Evolutionary conservation across 2,888 invertebrate species (phyloP).

Genomic region (Hemicrepidius hirtus): DNA sequence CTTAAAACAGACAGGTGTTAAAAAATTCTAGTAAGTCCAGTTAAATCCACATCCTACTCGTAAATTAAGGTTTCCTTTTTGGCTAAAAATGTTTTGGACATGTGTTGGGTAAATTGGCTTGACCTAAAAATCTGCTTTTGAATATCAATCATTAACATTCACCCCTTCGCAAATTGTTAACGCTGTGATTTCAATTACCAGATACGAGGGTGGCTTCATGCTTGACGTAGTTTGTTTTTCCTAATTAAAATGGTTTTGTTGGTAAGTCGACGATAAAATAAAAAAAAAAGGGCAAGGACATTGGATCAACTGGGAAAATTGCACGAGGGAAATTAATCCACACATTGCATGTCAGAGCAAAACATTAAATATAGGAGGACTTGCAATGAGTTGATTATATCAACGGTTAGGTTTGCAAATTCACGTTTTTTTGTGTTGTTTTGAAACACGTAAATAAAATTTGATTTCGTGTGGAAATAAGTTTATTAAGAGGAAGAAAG

Average conservation of each 20-base stretch:
- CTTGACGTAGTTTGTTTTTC: conserved; percentile 11
- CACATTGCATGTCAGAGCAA: neutral
- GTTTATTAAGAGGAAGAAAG: too few species aligned
- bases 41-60: neutral
- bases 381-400: conserved; percentile 1
- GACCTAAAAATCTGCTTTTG: neutral
- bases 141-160: neutral
- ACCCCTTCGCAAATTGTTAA: neutral
- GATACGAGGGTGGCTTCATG: conserved; percentile 22
- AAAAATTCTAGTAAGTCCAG: neutral
- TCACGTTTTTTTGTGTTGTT: too few species aligned
- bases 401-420: neutral
- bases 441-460: too few species aligned
- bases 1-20: neutral
- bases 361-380: conserved; percentile 8
- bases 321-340: conserved; percentile 18
- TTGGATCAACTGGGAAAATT: neutral
- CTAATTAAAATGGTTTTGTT: conserved; percentile 22
- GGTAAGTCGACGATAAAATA: neutral
- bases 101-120: neutral
- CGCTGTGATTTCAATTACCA: conserved; percentile 8
- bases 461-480: too few species aligned
- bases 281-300: conserved; percentile 19
- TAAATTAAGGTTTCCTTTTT: neutral
- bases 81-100: neutral